phyloP scores from a whole-genome alignment of 2,797 vertebrate species.

The Taeniopygia guttata region DNA sequence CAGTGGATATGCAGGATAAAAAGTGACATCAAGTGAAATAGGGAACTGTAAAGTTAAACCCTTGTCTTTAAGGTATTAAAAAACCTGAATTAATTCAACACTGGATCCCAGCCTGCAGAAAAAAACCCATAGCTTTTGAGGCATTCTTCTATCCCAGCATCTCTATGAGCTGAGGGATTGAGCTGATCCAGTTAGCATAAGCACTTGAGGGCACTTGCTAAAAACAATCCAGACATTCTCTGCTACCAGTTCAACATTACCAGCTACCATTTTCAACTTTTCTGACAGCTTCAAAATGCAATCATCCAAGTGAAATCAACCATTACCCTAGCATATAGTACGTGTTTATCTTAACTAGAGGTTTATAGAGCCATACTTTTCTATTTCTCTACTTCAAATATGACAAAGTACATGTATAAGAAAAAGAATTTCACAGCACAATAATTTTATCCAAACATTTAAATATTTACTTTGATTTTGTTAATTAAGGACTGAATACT shows the following conservation, averaged over 20 bases:
- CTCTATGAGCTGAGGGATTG: neutral
- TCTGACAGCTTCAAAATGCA: neutral
- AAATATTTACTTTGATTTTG: slow-evolving; percentile 6
- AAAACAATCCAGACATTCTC: neutral
- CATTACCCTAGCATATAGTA: neutral
- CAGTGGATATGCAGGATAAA: neutral
- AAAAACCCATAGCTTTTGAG: neutral
- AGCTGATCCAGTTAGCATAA: neutral
- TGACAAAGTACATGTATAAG: neutral
- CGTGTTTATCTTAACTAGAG: neutral
- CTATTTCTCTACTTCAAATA: neutral
- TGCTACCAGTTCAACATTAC: neutral
- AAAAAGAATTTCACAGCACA: neutral
- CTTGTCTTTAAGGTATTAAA: neutral
- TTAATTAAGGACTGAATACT: neutral
- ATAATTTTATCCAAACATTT: neutral
- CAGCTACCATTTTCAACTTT: neutral
- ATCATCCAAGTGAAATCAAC: neutral
- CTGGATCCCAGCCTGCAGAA: neutral
- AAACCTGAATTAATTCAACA: neutral
- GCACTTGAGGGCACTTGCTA: neutral
- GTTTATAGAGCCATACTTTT: neutral
- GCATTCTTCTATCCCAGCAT: neutral
- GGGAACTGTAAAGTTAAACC: neutral
- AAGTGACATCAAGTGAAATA: neutral